phyloP scores from a whole-genome alignment of 1,140 invertebrate species.

The Caenorhabditis brenneri region DNA sequence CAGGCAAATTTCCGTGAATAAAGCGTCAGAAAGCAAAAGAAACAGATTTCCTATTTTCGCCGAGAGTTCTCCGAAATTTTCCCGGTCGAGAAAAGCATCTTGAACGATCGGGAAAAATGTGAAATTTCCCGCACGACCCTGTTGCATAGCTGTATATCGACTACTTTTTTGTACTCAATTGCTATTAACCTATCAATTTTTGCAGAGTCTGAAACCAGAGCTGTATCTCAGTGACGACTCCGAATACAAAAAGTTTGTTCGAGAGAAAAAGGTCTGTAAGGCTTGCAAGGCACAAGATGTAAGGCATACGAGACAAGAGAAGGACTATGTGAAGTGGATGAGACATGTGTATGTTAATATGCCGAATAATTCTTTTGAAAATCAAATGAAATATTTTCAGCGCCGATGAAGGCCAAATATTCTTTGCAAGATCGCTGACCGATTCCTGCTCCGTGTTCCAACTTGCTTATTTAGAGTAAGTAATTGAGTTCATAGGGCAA shows the following conservation, averaged over 20 bases:
- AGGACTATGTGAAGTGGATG: not conserved
- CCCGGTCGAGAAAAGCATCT: too few species aligned
- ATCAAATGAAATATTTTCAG: not conserved
- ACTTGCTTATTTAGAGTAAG: conserved; percentile 2
- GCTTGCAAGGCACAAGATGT: not conserved
- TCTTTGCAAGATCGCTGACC: not conserved
- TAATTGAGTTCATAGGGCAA: not conserved
- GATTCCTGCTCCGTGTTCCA: not conserved
- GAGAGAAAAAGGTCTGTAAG: not conserved
- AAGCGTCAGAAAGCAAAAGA: too few species aligned
- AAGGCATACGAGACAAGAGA: not conserved
- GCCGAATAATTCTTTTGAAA: not conserved
- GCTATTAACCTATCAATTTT: too few species aligned
- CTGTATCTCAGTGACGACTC: not conserved
- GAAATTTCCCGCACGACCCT: too few species aligned
- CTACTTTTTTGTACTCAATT: too few species aligned
- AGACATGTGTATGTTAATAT: not conserved
- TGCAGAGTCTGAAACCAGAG: not conserved
- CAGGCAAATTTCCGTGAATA: too few species aligned
- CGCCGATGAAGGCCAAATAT: not conserved
- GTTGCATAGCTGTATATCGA: too few species aligned
- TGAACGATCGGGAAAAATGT: too few species aligned
- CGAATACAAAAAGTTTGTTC: not conserved
- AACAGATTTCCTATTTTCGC: too few species aligned
- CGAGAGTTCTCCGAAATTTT: too few species aligned